These are phyloP conservation scores for Melanotus villosus DNA, from an alignment of 2,888 invertebrate species.

Conservation along the genomic window DNA sequence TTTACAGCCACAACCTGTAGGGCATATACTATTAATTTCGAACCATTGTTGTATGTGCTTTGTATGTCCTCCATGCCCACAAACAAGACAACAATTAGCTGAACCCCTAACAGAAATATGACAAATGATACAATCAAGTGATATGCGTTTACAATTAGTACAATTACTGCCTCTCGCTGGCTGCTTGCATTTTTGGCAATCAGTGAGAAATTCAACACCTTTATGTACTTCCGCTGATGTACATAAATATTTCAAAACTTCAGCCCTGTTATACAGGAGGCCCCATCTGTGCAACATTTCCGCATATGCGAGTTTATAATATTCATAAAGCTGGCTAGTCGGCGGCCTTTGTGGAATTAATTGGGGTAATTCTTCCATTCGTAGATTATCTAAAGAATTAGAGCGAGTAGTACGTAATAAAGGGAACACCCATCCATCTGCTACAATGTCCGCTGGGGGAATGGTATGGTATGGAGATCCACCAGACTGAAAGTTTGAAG, in stretches of 20 bases:
- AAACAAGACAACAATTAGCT: slow-evolving; percentile 88
- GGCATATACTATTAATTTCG: slow-evolving; percentile 81
- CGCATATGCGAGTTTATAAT: slow-evolving; percentile 89
- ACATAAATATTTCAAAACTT: slow-evolving; percentile 77
- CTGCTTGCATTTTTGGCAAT: slow-evolving; percentile 80
- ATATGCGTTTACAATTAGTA: slow-evolving; percentile 79
- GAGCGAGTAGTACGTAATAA: slow-evolving; percentile 77
- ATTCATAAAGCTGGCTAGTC: slow-evolving; percentile 77
- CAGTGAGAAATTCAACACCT: slow-evolving; percentile 80
- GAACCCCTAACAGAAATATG: slow-evolving; percentile 87
- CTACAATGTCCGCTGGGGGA: slow-evolving; percentile 81
- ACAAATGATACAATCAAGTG: slow-evolving; percentile 88
- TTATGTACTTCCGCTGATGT: slow-evolving; percentile 65
- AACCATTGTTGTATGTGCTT: slow-evolving; percentile 90
- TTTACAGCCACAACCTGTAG: slow-evolving; percentile 93
- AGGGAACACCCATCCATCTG: slow-evolving; percentile 84
- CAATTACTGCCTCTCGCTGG: slow-evolving; percentile 80
- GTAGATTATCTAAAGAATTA: slow-evolving; percentile 84
- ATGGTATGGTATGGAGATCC: slow-evolving; percentile 94
- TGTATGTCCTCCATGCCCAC: slow-evolving; percentile 95
- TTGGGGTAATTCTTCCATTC: slow-evolving; percentile 66
- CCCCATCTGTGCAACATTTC: slow-evolving; percentile 82
- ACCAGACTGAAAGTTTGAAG: slow-evolving; percentile 71
- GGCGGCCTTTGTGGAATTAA: slow-evolving; percentile 57
- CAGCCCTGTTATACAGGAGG: slow-evolving; percentile 67